Conservation (phyloP, 2,113 vertebrate genomes). For the Silurus glanis region DNA sequence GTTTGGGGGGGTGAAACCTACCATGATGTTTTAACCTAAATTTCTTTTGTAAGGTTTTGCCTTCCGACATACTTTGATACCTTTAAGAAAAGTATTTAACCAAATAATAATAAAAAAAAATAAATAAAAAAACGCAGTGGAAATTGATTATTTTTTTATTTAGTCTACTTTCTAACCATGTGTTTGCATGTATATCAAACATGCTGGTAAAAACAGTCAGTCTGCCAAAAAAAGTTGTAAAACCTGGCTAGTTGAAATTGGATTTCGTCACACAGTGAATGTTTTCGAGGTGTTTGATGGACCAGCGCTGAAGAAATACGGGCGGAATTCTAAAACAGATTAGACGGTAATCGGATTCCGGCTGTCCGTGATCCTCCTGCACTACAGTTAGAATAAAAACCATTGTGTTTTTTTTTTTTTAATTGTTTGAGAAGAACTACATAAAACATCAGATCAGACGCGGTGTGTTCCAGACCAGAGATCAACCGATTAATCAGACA, state of each 20-base stretch:
- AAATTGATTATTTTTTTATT: background rate
- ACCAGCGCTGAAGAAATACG: background rate
- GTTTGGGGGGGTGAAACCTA: background rate
- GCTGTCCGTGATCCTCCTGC: background rate
- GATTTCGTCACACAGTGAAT: conserved; percentile 16
- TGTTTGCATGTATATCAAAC: background rate
- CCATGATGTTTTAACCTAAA: too few relatives aligned
- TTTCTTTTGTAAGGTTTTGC: background rate
- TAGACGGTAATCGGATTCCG: background rate
- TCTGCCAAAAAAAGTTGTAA: background rate
- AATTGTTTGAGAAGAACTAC: too few relatives aligned
- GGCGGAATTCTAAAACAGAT: too few relatives aligned
- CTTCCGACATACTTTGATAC: background rate
- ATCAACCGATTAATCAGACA: too few relatives aligned
- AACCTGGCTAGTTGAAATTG: background rate
- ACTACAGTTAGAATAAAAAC: background rate
- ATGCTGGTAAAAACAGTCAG: background rate
- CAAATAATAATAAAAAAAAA: background rate
- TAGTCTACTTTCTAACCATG: background rate
- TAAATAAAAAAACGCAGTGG: too few relatives aligned
- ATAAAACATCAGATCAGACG: too few relatives aligned
- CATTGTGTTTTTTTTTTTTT: too few relatives aligned
- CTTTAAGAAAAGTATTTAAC: background rate
- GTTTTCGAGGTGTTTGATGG: background rate
- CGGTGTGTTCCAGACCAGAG: too few relatives aligned